Conservation (phyloP, 2,888 invertebrate species). For the Alloplasta piceator region DNA sequence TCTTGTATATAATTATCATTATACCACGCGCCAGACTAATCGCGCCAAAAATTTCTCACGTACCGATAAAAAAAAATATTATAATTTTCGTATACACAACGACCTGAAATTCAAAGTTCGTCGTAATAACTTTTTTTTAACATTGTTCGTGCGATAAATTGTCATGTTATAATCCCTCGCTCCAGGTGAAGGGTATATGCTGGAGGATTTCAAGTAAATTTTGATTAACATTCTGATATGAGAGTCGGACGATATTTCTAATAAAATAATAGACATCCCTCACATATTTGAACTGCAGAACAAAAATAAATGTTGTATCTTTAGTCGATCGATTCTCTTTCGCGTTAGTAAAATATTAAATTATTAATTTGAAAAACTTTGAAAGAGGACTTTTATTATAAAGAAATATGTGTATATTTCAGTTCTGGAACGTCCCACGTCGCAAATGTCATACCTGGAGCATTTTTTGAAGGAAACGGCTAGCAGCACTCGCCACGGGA, state of each 20-base stretch:
- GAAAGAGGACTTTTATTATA: background rate
- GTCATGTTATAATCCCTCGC: conserved; percentile 40
- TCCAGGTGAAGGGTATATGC: conserved; percentile 39
- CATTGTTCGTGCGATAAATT: conserved; percentile 54
- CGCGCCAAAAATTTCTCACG: conserved; percentile 23
- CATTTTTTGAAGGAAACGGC: conserved; percentile 93
- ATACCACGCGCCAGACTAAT: conserved; percentile 21
- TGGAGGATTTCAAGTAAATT: conserved; percentile 28
- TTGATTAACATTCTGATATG: conserved; percentile 5
- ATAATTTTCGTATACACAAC: conserved; percentile 21
- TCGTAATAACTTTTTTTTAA: conserved; percentile 42
- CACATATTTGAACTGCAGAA: background rate
- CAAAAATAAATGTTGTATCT: too few relatives aligned
- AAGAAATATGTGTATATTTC: conserved; percentile 75
- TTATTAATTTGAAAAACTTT: background rate
- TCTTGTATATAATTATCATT: conserved; percentile 32
- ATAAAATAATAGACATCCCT: background rate
- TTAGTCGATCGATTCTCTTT: conserved; percentile 39
- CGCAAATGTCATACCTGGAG: conserved; percentile 96
- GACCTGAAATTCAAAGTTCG: conserved; percentile 17
- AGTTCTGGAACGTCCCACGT: conserved; percentile 95
- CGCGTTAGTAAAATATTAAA: conserved; percentile 19
- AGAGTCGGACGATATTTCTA: conserved; percentile 37
- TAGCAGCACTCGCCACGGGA: conserved; percentile 83
- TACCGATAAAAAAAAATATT: conserved; percentile 14